phyloP scores from a whole-genome alignment of 1,140 invertebrate genomes.

The Xylocopa sonorina region DNA sequence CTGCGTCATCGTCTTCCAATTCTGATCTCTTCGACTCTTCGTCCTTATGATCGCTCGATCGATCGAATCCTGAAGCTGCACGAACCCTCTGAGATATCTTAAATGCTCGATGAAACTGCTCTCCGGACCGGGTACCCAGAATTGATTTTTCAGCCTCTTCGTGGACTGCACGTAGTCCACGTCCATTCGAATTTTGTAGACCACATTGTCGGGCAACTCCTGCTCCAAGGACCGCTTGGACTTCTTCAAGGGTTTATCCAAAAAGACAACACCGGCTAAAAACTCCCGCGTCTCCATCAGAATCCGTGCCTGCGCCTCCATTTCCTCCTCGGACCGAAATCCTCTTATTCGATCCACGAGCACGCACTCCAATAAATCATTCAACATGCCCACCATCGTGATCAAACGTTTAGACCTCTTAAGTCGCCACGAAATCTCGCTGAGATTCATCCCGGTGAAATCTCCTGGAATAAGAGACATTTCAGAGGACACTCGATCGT shows the following conservation, averaged over 20 bases:
- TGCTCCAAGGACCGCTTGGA: conserved; percentile 58
- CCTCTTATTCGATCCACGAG: conserved; percentile 83
- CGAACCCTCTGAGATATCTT: conserved; percentile 86
- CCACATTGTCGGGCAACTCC: conserved; percentile 76
- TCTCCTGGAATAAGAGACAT: conserved; percentile 49
- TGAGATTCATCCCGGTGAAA: conserved; percentile 71
- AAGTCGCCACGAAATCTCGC: conserved; percentile 73
- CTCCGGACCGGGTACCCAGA: conserved; percentile 86
- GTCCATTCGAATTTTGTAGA: conserved; percentile 87
- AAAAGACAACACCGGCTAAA: conserved; percentile 81
- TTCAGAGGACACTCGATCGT: neutral
- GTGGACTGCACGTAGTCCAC: conserved; percentile 86
- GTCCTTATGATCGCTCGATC: conserved; percentile 84
- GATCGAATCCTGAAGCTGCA: conserved; percentile 86
- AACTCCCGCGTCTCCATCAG: conserved; percentile 83
- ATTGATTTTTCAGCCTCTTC: conserved; percentile 83
- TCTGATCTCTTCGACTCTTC: conserved; percentile 70
- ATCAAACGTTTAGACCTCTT: conserved; percentile 70
- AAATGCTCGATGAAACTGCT: conserved; percentile 85
- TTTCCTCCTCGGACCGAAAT: conserved; percentile 80
- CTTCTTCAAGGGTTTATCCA: conserved; percentile 76
- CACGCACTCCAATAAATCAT: conserved; percentile 84
- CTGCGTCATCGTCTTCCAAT: conserved; percentile 84
- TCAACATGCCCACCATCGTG: conserved; percentile 75
- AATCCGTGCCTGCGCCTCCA: conserved; percentile 81